phyloP scores from a whole-genome alignment of 1,140 invertebrate genomes.

The Colletes latitarsis region DNA sequence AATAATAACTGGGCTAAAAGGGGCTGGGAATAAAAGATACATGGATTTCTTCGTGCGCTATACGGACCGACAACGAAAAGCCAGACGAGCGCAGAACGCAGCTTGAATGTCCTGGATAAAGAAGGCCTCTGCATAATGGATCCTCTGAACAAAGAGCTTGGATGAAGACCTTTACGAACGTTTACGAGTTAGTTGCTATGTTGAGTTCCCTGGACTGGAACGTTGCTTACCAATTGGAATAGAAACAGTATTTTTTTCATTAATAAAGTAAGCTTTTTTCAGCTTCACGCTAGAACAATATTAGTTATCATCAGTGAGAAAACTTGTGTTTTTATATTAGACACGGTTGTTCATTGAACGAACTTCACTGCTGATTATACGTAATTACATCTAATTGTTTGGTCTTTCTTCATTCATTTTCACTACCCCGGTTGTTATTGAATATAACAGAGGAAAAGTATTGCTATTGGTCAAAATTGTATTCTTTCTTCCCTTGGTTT shows the following conservation, averaged over 20 bases:
- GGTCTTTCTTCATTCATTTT: background rate
- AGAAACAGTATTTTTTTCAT: constrained; percentile 44
- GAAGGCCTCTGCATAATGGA: constrained; percentile 45
- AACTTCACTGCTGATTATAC: constrained; percentile 34
- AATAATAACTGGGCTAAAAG: constrained; percentile 45
- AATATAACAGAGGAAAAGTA: too few species aligned
- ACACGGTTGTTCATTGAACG: background rate
- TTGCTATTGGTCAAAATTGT: too few species aligned
- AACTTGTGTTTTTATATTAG: background rate
- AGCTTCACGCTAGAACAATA: background rate
- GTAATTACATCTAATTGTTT: constrained; percentile 20
- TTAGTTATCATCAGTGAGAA: background rate
- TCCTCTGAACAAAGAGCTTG: constrained; percentile 45
- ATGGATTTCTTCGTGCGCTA: constrained; percentile 42
- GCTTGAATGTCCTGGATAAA: constrained; percentile 49
- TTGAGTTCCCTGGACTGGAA: constrained; percentile 18
- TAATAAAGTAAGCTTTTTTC: constrained; percentile 28
- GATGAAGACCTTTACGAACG: constrained; percentile 46
- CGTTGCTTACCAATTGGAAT: constrained; percentile 41
- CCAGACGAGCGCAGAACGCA: constrained; percentile 23
- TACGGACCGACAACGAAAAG: constrained; percentile 16
- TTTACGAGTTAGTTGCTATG: constrained; percentile 24
- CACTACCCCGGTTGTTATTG: too few species aligned
- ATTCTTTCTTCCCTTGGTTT: too few species aligned
- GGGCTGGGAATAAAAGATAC: constrained; percentile 42